Evolutionary conservation across 1,140 invertebrate species (phyloP).

Genomic region (Whitmania pigra): DNA sequence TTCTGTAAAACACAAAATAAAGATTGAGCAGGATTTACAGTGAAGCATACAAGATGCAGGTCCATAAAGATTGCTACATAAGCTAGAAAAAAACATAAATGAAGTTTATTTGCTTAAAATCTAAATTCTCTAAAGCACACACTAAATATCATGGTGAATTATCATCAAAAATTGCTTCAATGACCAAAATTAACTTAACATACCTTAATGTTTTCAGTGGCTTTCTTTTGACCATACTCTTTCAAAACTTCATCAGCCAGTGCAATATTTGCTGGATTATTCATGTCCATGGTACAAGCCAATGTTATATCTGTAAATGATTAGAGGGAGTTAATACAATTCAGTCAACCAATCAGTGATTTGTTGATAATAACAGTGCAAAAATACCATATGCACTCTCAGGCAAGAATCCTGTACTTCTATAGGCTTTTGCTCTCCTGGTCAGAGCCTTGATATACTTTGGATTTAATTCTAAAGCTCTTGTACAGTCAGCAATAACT

Average conservation of each 20-base stretch:
- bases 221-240: constrained; percentile 48
- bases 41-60: too few relatives aligned
- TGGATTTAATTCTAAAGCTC: constrained; percentile 69
- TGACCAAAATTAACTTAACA: not conserved
- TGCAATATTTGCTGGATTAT: constrained; percentile 60
- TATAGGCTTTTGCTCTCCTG: constrained; percentile 66
- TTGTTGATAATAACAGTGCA: constrained; percentile 4
- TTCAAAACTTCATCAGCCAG: constrained; percentile 76
- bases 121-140: too few relatives aligned
- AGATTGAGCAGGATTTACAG: too few relatives aligned
- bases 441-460: constrained; percentile 77
- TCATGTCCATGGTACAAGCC: constrained; percentile 75
- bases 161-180: too few relatives aligned
- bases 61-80: too few relatives aligned
- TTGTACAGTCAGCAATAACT: constrained; percentile 72
- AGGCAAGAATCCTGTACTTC: constrained; percentile 63
- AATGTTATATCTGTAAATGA: constrained; percentile 62
- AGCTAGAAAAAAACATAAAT: too few relatives aligned
- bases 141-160: too few relatives aligned
- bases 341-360: not conserved
- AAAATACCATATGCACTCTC: constrained; percentile 56
- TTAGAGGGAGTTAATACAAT: not conserved
- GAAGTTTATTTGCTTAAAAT: too few relatives aligned
- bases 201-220: constrained; percentile 37
- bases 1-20: not conserved